Evolutionary conservation across 2,888 invertebrate genomes (phyloP), one percentile per base, ranked within the genome.

Genomic region (Spialia ferax): DNA sequence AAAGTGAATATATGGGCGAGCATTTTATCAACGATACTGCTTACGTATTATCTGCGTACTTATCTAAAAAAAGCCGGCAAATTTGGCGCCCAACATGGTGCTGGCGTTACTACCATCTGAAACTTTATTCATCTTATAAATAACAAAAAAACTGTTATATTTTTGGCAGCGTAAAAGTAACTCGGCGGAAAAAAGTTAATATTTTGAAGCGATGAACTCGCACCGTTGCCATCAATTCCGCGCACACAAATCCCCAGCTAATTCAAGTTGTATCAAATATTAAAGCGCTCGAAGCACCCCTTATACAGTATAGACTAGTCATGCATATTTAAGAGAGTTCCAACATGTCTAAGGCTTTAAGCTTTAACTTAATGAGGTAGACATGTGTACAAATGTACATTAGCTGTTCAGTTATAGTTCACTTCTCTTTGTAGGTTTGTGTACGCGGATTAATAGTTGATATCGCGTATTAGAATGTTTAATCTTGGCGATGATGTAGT

Each of bases 341-440:
- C 78, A 77, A 84, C 86, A 80, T 82, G 82, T 78, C 75, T 86
- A 84, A 83, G 85, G 86, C 80, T 87, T 86, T 86, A 86, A 86
- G 83, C 82, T 75, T 70, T 68, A 70, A 73, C 79, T 78, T 86
- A 86, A 87, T 86, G 82, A 85, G 84, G 81, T 81, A 81, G 79
- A 62, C 62, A 62, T 60, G 61, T 55, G 61, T 67, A 67, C 55
- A 23, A 67, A 61, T 67, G 66, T 61, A 67, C 45, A 60, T 54
- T 60, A 45, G 52, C 52, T 22, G 29, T 52, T 52, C 52, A 48
- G 52, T 50, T 60, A 66, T 60, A 66, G 66, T 66, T 59, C 42
- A 26, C 65, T 38, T 73, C 65, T 55, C 42, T 56, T 67, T 68
- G 62, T 60, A 63, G 38, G 54, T 70, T 23, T 52, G 52, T 61